Evolutionary conservation across 1,140 invertebrate species (phyloP).

Genomic region (Drosophila chauvacae): DNA sequence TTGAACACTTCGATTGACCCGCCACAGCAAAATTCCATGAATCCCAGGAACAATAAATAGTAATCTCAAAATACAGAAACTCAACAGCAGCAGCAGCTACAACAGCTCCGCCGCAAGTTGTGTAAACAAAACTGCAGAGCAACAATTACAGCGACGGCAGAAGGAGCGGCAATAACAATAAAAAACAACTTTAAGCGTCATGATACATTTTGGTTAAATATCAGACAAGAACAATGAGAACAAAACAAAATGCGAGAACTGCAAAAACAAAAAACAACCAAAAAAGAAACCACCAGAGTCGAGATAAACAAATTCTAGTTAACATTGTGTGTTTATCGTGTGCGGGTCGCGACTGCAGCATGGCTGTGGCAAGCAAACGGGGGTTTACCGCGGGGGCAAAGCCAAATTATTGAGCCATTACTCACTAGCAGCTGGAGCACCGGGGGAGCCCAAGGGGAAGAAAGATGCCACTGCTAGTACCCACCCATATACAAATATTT

Average conservation of each 20-base stretch:
- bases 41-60: constrained; percentile 77
- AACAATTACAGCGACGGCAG: constrained; percentile 37
- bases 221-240: constrained; percentile 55
- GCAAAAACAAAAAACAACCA: neutral
- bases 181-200: constrained; percentile 69
- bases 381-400: constrained; percentile 21
- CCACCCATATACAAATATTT: constrained; percentile 32
- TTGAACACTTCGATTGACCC: constrained; percentile 61
- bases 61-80: constrained; percentile 58
- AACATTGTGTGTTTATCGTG: constrained; percentile 74
- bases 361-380: constrained; percentile 2
- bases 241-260: constrained; percentile 23
- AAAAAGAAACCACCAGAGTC: constrained; percentile 51
- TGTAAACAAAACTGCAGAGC: constrained; percentile 73
- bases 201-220: constrained; percentile 80
- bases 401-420: constrained; percentile 80
- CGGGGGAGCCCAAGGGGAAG: constrained; percentile 7
- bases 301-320: constrained; percentile 81
- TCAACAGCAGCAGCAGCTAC: constrained; percentile 12
- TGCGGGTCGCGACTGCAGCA: constrained; percentile 31
- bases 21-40: constrained; percentile 63
- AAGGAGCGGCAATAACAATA: constrained; percentile 45
- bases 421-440: constrained; percentile 64
- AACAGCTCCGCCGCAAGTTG: constrained; percentile 59
- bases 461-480: constrained; percentile 9